These are phyloP conservation scores for Eurosta solidaginis DNA, from an alignment of 1,140 invertebrate genomes.

Conservation along the genomic window DNA sequence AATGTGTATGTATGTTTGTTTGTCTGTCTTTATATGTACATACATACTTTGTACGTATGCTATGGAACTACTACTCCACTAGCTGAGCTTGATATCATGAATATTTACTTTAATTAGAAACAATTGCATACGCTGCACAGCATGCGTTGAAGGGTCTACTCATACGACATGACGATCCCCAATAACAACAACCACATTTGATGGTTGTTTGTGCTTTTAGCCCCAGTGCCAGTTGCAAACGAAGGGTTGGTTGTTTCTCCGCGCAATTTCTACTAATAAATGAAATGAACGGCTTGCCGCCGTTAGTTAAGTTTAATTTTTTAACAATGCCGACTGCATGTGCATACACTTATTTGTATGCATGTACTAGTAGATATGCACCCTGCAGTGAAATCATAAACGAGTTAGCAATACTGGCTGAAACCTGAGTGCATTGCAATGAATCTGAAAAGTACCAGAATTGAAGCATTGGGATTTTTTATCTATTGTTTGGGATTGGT, in stretches of 20 bases:
- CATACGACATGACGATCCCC: neutral
- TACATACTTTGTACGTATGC: too few species aligned
- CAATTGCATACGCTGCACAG: neutral
- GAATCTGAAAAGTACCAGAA: too few species aligned
- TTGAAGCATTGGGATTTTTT: too few species aligned
- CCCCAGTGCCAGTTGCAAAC: neutral
- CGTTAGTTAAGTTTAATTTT: neutral
- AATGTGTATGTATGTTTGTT: neutral
- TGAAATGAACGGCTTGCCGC: neutral
- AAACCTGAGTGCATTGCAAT: too few species aligned
- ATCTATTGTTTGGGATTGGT: too few species aligned
- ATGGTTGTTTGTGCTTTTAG: neutral
- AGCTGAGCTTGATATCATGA: neutral
- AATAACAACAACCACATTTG: neutral
- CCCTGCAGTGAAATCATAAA: too few species aligned
- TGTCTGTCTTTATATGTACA: too few species aligned
- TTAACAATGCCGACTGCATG: neutral
- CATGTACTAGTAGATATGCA: too few species aligned
- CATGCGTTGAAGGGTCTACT: neutral
- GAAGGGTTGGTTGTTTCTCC: neutral
- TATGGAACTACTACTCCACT: neutral
- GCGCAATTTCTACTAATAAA: too few species aligned
- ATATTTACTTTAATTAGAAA: constrained; percentile 2
- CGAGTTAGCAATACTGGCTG: too few species aligned
- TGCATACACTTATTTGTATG: too few species aligned